Evolutionary conservation across 2,888 invertebrate genomes (phyloP), one percentile per base, ranked within the genome.

Genomic region (Beris morrisii): DNA sequence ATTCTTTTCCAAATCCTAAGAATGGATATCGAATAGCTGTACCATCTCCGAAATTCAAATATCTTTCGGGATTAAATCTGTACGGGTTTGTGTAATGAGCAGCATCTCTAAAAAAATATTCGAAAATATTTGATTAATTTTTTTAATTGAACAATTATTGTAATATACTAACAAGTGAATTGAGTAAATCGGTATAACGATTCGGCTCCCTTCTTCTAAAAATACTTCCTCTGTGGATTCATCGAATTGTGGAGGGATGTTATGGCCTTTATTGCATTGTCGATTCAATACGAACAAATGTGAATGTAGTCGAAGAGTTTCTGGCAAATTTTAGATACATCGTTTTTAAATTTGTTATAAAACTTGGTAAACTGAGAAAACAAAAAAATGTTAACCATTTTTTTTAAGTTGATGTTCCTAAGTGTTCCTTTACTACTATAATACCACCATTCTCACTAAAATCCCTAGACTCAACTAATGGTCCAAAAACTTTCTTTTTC

Each of bases 111-210:
- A 59, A 57, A n/a, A 66, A 28, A 64, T 45, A 15, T 1, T 3
- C 22, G 22, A 22, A 22, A 22, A 22, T 28, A 43, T 43, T 15
- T 28, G 28, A 43, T 28, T 6, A 12, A 11, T 54, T 52, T 5
- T 64, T 30, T 4, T 43, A n/a, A 54, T 38, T 12, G 6, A 30
- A 5, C 32, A 55, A 50, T 5, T 11, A 63, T 30, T 55, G 5
- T 30, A 28, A 31, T 13, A 55, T 63, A 66, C 68, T 64, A 61
- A 70, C 70, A 64, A 53, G 52, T 70, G 70, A 54, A 70, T 65
- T n/a, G 68, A 67, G 55, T 69, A 66, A n/a, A 69, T 50, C 5
- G 70, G 68, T 48, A 70, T 66, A 30, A 70, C 50, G 7, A 68
- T 58, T 31, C 43, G 45, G 22, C 59, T 65, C 3, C 64, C 70